A percentile compares a stretch with the other conserved stretches of the same genome.
phyloP scores from a whole-genome alignment of 1,140 invertebrate genomes.

The Macrocentrus cingulum region DNA sequence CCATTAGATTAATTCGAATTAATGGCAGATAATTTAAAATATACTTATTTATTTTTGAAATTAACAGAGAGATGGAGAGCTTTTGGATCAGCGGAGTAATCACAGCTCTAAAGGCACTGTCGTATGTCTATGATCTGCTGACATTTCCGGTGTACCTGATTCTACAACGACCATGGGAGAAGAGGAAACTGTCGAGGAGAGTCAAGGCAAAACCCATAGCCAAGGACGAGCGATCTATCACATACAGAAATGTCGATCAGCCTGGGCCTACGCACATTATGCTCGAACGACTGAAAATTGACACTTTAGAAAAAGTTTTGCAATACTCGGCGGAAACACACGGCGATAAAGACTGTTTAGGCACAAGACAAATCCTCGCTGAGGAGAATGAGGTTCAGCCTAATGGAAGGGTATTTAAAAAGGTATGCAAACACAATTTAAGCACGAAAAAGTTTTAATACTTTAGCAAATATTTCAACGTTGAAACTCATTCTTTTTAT shows the following conservation, averaged over 20 bases:
- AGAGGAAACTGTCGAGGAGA: slow-evolving; percentile 70
- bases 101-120: slow-evolving; percentile 72
- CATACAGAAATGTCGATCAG: slow-evolving; percentile 71
- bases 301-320: slow-evolving; percentile 87
- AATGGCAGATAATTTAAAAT: not conserved
- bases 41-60: slow-evolving; percentile 25
- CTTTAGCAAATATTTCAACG: not conserved
- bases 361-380: slow-evolving; percentile 85
- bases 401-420: slow-evolving; percentile 95
- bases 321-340: slow-evolving; percentile 74
- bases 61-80: slow-evolving; percentile 72
- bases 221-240: slow-evolving; percentile 65
- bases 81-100: slow-evolving; percentile 76
- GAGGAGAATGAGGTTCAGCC: slow-evolving; percentile 93
- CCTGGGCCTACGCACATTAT: slow-evolving; percentile 70
- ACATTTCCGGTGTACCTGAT: slow-evolving; percentile 88
- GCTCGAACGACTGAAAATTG: slow-evolving; percentile 73
- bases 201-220: slow-evolving; percentile 68
- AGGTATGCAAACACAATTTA: slow-evolving; percentile 61
- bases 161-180: slow-evolving; percentile 85
- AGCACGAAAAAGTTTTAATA: not conserved
- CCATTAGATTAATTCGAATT: not conserved
- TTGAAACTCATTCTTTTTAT: too few relatives aligned
- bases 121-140: slow-evolving; percentile 84
- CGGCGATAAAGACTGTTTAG: slow-evolving; percentile 76